These are phyloP conservation scores for Mellivora capensis DNA, from an alignment of 2,113 vertebrate genomes.

Conservation along the genomic window DNA sequence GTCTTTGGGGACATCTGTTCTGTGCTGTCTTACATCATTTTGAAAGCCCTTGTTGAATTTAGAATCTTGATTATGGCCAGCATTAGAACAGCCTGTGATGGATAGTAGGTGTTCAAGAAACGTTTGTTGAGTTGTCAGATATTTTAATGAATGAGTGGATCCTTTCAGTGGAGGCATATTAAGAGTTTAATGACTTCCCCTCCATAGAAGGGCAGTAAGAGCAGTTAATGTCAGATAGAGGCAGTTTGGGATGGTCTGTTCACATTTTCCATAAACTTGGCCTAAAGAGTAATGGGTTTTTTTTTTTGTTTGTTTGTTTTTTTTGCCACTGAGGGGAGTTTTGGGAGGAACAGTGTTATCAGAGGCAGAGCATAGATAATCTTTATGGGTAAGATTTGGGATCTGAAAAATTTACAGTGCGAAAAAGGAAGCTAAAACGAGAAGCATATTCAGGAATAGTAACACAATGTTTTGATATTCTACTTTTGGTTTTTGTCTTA, in stretches of 20 bases:
- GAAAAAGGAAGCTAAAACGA: slow-evolving; percentile 41
- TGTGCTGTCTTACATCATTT: background rate
- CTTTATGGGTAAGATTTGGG: background rate
- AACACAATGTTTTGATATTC: background rate
- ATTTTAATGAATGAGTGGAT: background rate
- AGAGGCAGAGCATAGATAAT: background rate
- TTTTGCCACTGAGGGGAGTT: background rate
- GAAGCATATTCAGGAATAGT: background rate
- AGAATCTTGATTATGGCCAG: background rate
- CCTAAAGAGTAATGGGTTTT: background rate
- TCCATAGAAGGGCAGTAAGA: background rate
- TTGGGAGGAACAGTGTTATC: background rate
- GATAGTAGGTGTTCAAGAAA: background rate
- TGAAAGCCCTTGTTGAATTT: background rate
- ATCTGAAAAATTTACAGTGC: slow-evolving; percentile 12
- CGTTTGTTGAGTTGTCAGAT: background rate
- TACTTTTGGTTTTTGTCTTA: background rate
- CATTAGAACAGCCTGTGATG: background rate
- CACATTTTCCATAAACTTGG: background rate
- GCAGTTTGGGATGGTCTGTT: background rate
- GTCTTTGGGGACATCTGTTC: background rate
- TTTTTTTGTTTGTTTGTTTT: too few species aligned
- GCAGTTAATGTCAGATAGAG: background rate
- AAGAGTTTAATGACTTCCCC: background rate
- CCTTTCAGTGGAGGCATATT: background rate